Evolutionary conservation across 2,797 vertebrate genomes (phyloP).

Genomic region (Morelia viridis): DNA sequence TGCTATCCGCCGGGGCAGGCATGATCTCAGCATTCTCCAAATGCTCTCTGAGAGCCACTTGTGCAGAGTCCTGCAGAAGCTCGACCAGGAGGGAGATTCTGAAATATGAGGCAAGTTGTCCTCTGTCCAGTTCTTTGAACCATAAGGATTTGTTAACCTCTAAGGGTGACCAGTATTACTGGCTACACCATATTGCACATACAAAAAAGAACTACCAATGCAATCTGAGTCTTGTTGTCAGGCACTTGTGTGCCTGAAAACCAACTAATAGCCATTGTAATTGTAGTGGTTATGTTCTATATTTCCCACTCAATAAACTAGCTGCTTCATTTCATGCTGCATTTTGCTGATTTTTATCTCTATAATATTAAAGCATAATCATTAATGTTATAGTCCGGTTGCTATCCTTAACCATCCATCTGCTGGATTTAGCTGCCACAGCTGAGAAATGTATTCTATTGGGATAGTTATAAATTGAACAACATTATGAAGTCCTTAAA

Average conservation of each 20-base stretch:
- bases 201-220: background rate
- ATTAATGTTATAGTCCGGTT: background rate
- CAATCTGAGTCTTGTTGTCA: background rate
- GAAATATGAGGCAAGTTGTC: background rate
- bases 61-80: background rate
- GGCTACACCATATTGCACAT: background rate
- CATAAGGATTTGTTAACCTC: background rate
- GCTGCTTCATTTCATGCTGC: background rate
- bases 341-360: background rate
- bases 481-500: background rate
- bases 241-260: background rate
- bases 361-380: background rate
- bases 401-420: background rate
- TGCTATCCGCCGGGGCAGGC: background rate
- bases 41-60: background rate
- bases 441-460: background rate
- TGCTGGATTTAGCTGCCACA: background rate
- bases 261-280: background rate
- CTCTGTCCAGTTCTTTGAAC: background rate
- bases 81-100: background rate
- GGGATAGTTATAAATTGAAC: background rate
- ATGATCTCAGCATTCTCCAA: background rate
- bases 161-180: background rate
- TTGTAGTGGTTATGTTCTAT: background rate
- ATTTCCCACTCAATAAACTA: background rate